Conservation (phyloP, 2,797 vertebrate genomes). For the Neoniphon sammara region DNA sequence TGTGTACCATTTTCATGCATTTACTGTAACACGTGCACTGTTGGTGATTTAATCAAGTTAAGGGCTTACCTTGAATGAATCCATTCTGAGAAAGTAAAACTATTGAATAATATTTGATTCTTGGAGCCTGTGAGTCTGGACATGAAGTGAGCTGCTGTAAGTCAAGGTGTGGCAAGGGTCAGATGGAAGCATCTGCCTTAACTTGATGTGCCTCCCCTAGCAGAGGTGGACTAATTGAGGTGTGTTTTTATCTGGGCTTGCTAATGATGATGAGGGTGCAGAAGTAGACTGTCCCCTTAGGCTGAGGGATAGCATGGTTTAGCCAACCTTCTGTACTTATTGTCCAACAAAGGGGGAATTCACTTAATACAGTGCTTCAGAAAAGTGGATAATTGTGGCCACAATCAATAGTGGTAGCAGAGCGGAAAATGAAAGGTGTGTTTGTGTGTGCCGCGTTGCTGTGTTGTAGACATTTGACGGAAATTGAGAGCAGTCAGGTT, state of each 20-base stretch:
- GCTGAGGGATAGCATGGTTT: slow-evolving; percentile 81
- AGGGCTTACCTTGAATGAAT: slow-evolving; percentile 23
- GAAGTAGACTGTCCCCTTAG: slow-evolving; percentile 81
- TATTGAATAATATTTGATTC: slow-evolving; percentile 31
- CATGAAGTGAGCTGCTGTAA: slow-evolving; percentile 29
- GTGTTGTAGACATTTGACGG: slow-evolving; percentile 69
- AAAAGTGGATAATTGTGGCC: slow-evolving; percentile 89
- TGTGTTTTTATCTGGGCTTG: slow-evolving; percentile 80
- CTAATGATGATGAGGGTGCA: slow-evolving; percentile 85
- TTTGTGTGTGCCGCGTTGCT: slow-evolving; percentile 52
- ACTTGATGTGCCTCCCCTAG: slow-evolving; percentile 63
- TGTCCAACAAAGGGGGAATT: slow-evolving; percentile 88
- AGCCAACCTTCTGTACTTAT: slow-evolving; percentile 87
- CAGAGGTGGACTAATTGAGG: slow-evolving; percentile 82
- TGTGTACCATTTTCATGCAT: slow-evolving; percentile 5
- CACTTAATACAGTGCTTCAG: slow-evolving; percentile 86
- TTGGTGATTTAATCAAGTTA: slow-evolving; percentile 22
- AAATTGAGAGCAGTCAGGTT: slow-evolving; percentile 63
- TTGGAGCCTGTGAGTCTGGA: slow-evolving; percentile 37
- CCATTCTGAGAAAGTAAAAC: slow-evolving; percentile 12
- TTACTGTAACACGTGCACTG: not conserved
- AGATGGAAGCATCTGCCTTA: slow-evolving; percentile 58
- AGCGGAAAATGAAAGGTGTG: slow-evolving; percentile 86
- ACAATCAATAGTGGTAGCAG: slow-evolving; percentile 88
- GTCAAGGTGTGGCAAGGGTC: slow-evolving; percentile 61